These are phyloP conservation scores for Nebria brevicollis DNA, from an alignment of 2,888 invertebrate species.

Conservation along the genomic window DNA sequence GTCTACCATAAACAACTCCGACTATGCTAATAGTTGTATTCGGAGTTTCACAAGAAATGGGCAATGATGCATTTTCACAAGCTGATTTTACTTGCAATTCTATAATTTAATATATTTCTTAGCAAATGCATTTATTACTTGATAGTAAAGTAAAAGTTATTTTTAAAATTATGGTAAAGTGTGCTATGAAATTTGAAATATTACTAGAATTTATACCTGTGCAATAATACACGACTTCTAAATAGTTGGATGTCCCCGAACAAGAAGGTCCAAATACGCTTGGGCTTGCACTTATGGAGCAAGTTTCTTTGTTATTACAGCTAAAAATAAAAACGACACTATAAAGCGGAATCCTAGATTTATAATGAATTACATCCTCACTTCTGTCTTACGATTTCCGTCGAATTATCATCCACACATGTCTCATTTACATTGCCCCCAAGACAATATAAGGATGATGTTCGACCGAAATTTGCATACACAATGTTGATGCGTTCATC, in stretches of 20 bases:
- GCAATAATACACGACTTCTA: background rate
- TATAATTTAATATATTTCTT: background rate
- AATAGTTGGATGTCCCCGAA: background rate
- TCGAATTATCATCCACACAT: background rate
- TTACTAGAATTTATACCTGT: background rate
- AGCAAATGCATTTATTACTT: too few relatives aligned
- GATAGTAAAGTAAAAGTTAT: too few relatives aligned
- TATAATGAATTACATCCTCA: background rate
- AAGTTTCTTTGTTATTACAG: background rate
- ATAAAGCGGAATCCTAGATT: background rate
- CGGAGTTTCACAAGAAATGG: background rate
- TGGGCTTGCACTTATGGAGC: background rate
- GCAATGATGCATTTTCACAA: background rate
- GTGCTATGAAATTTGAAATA: background rate
- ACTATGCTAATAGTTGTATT: background rate
- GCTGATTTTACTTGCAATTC: background rate
- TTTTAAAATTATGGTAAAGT: background rate
- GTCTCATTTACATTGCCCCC: background rate
- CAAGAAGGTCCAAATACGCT: background rate
- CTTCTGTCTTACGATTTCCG: background rate
- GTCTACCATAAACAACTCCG: background rate
- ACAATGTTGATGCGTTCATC: background rate
- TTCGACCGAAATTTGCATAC: slow-evolving; percentile 1
- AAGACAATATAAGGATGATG: background rate
- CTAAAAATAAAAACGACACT: background rate